Base-by-base conservation (phyloP, 1,140 invertebrate genomes). In the Chironomus striatipennis region DNA sequence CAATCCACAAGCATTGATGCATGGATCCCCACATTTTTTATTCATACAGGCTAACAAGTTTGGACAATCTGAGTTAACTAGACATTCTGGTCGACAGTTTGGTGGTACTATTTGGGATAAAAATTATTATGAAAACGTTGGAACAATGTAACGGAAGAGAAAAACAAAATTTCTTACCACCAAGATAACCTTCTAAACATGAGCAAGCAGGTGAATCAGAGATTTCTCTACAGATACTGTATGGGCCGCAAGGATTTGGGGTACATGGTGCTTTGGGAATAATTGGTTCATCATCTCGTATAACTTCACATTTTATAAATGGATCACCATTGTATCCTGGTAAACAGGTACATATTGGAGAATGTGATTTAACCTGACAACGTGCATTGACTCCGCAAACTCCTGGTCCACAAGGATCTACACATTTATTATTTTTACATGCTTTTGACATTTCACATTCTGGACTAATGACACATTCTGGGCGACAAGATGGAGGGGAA, bases 21-120 rank as follows among this genome's bases (percentile, higher is more conserved):
- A 95, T 42, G 93, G 93, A 83, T 95, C 91, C 75, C 87, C 83
- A 79, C 93, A 95, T 82, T 92, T 92, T 77, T 91, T 90, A 42
- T 86, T 88, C 76, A 91, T 90, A 80, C 94, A 96, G 0, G 92
- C 88, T 74, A 90, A 88, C 77, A 94, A 89, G 72, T 91, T 85
- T 0, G 91, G 86, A 84, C 94, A 96, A 76, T 94, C 92, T 70
- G 90, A 88, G 79, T 94, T 88, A 0, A 91, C 89, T 15, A 91
- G 85, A 84, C 91, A 94, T 83, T 93, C 92, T 20, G 91, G 91
- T 77, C 89, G 85, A 78, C 92, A 94, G 77, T 89, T 90, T 75
- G 91, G 90, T 73, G 91, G 90, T 77, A 90, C 87, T 74, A 5
- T 2, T 2, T 1, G 1, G 24, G 24, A 34, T 34, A 34, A 34